A percentile compares a stretch with the other conserved stretches of the same genome.
phyloP scores from a whole-genome alignment of 1,140 invertebrate genomes.

The Megathymus violae region DNA sequence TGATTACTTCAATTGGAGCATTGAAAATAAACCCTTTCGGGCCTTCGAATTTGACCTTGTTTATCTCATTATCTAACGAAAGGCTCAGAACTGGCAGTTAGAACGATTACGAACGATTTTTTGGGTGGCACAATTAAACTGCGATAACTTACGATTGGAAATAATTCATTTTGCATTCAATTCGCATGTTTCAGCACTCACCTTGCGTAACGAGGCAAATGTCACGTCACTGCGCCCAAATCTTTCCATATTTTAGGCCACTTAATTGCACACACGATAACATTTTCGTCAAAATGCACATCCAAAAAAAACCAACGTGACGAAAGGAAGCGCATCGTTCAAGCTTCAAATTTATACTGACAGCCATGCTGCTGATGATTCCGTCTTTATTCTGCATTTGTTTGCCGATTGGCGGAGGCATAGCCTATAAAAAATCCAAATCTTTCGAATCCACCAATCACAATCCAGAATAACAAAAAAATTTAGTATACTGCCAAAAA shows the following conservation, averaged over 20 bases:
- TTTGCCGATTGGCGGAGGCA: slow-evolving; percentile 84
- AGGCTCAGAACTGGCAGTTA: slow-evolving; percentile 49
- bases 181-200: slow-evolving; percentile 44
- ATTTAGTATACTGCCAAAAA: too few species aligned
- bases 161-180: slow-evolving; percentile 24
- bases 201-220: slow-evolving; percentile 66
- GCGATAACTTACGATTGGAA: slow-evolving; percentile 10
- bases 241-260: slow-evolving; percentile 76
- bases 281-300: slow-evolving; percentile 80
- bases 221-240: slow-evolving; percentile 80
- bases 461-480: slow-evolving; percentile 51
- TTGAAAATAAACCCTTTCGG: slow-evolving; percentile 37
- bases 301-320: slow-evolving; percentile 81
- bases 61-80: slow-evolving; percentile 54
- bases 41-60: slow-evolving; percentile 57
- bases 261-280: slow-evolving; percentile 76
- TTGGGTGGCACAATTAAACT: slow-evolving; percentile 48
- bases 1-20: slow-evolving; percentile 61
- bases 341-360: slow-evolving; percentile 94
- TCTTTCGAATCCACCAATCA: slow-evolving; percentile 77
- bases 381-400: slow-evolving; percentile 89
- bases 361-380: slow-evolving; percentile 92
- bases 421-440: slow-evolving; percentile 65
- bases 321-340: slow-evolving; percentile 91
- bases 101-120: slow-evolving; percentile 53